Evolutionary conservation across 2,888 invertebrate species (phyloP), one percentile per base, ranked within the genome.

Genomic region (Chrysolina oricalcia): DNA sequence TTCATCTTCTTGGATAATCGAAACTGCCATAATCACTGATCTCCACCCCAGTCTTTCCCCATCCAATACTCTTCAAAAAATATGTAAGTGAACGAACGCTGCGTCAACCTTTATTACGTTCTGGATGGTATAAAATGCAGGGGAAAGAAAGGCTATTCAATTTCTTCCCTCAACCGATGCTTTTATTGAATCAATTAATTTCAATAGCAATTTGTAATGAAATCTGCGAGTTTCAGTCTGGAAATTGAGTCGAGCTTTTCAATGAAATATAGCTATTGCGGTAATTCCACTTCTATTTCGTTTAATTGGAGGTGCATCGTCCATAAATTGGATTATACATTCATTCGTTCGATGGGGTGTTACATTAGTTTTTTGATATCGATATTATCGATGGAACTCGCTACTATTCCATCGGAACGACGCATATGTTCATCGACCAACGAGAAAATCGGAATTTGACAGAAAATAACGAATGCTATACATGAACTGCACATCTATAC

Each of bases 161-260:
- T 53, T 53, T 53, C 53, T 53, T 21, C 53, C 53, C 53, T 53
- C 53, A 53, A 53, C 53, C 53, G 53, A 53, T 21, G 23, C 23
- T 66, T 27, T 40, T 46, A 43, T 46, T 66, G 66, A 66, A 46
- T 40, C 21, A 66, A 66, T 66, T 66, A 66, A 48, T 48, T 66
- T 66, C 66, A 19, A 46, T 66, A 23, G 43, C 35, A 66, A 46
- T 66, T 66, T 66, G 46, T 46, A 48, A 66, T 48, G 21, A 66
- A 66, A 66, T 66, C 66, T 27, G 23, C 13, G 46, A 46, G 13
- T 13, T 65, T 66, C 27, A 46, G 48, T 48, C 19, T 66, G 48
- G 48, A 48, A 66, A 46, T 21, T 17, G 66, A 46, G 48, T 27
- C 23, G 48, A 66, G 21, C 21, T 53, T 53, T 53, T 21, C 19